These are phyloP conservation scores for Tupaia tana DNA, from an alignment of 2,113 vertebrate species.

Conservation along the genomic window DNA sequence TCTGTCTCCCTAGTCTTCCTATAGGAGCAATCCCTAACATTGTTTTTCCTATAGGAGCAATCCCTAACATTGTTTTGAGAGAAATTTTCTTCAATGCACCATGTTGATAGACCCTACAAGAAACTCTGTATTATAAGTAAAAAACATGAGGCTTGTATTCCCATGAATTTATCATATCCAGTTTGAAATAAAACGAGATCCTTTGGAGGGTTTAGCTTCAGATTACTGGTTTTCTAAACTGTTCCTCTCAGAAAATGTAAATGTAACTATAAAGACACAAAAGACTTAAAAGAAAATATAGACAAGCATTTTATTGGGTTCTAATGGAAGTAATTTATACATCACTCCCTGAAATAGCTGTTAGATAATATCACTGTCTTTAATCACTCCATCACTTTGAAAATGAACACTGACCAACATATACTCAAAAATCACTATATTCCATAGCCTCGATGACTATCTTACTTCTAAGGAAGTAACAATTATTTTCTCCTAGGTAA, in stretches of 20 bases:
- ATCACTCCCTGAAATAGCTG: neutral
- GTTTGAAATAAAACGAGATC: too few relatives aligned
- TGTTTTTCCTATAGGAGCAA: neutral
- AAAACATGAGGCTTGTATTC: neutral
- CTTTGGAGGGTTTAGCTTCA: neutral
- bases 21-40: rapidly evolving
- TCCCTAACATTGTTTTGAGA: neutral
- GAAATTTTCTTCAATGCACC: rapidly evolving
- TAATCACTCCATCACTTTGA: too few relatives aligned
- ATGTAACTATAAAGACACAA: too few relatives aligned
- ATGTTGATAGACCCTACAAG: neutral
- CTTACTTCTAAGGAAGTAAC: neutral
- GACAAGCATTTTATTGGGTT: too few relatives aligned
- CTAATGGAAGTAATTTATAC: neutral
- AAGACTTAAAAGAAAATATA: too few relatives aligned
- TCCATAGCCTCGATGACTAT: too few relatives aligned
- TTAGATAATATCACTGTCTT: neutral
- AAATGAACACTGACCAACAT: neutral
- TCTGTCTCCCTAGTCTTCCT: too few relatives aligned
- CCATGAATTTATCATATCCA: neutral
- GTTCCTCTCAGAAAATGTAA: too few relatives aligned
- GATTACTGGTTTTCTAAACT: neutral
- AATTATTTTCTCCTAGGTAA: neutral
- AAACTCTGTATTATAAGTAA: too few relatives aligned
- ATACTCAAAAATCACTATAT: neutral